Evolutionary conservation across 2,888 invertebrate genomes (phyloP).

Genomic region (Yponomeuta sedellus): DNA sequence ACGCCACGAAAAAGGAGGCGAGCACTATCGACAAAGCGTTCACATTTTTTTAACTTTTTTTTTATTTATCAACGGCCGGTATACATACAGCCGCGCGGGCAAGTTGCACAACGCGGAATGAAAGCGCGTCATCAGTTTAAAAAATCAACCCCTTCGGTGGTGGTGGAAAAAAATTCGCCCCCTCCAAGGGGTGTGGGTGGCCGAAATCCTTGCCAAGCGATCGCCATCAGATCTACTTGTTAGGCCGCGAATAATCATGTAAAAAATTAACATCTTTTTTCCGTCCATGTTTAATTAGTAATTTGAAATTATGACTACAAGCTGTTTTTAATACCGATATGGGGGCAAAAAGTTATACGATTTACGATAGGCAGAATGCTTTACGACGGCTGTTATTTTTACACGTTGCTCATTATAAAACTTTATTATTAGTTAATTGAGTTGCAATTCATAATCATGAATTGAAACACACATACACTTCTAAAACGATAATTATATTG

Average conservation of each 20-base stretch:
- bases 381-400: conserved; percentile 6
- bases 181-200: conserved; percentile 60
- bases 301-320: conserved; percentile 6
- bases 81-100: conserved; percentile 73
- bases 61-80: conserved; percentile 67
- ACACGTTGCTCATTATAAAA: conserved; percentile 3
- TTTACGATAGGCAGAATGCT: conserved; percentile 1
- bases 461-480: no score
- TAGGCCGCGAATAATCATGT: conserved; percentile 75
- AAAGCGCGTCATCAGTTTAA: conserved; percentile 78
- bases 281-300: conserved; percentile 11
- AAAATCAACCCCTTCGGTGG: conserved; percentile 77
- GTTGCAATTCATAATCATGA: conserved; percentile 15
- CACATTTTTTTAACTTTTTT: conserved; percentile 52
- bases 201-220: conserved; percentile 75
- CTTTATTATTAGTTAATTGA: conserved; percentile 16
- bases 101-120: conserved; percentile 76
- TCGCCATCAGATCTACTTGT: conserved; percentile 69
- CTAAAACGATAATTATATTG: no score
- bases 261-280: conserved; percentile 47
- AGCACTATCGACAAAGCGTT: conserved; percentile 70
- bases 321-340: neutral
- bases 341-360: conserved; percentile 5
- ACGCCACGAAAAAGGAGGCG: conserved; percentile 56
- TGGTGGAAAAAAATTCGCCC: conserved; percentile 65